Conservation (phyloP, 2,888 invertebrate species). For the Drosophila cognata region DNA sequence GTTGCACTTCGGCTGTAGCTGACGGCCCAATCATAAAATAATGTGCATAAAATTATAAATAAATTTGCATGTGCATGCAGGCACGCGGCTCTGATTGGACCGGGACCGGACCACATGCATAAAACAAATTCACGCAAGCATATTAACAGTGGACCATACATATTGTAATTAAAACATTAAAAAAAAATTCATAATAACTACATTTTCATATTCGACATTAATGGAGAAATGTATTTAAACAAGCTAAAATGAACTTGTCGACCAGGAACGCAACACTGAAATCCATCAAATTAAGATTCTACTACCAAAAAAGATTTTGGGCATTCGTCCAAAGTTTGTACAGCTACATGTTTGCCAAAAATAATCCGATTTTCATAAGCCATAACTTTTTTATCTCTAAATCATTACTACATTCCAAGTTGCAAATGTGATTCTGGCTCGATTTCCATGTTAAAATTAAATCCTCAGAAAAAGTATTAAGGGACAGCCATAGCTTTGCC, state of each 20-base stretch:
- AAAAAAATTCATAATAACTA: not conserved
- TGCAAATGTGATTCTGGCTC: not conserved
- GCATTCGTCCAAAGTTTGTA: too few species aligned
- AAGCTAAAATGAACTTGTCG: not conserved
- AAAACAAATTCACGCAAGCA: constrained; percentile 6
- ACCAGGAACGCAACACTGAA: not conserved
- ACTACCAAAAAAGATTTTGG: not conserved
- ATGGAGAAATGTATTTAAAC: not conserved
- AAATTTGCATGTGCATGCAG: constrained; percentile 51
- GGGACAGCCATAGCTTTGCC: not conserved
- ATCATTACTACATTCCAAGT: not conserved
- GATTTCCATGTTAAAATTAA: not conserved
- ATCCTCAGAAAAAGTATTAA: not conserved
- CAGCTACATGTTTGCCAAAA: not conserved
- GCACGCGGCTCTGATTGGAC: constrained; percentile 28
- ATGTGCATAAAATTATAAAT: constrained; percentile 70
- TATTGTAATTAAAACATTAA: not conserved
- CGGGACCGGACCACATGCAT: constrained; percentile 8
- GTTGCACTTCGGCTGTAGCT: constrained; percentile 43
- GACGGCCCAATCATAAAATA: constrained; percentile 70
- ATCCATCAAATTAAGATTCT: not conserved
- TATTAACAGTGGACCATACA: too few species aligned
- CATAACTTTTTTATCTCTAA: not conserved
- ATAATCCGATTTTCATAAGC: too few species aligned
- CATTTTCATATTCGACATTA: not conserved